Evolutionary conservation across 2,797 vertebrate genomes (phyloP).

Genomic region (Masticophis lateralis): DNA sequence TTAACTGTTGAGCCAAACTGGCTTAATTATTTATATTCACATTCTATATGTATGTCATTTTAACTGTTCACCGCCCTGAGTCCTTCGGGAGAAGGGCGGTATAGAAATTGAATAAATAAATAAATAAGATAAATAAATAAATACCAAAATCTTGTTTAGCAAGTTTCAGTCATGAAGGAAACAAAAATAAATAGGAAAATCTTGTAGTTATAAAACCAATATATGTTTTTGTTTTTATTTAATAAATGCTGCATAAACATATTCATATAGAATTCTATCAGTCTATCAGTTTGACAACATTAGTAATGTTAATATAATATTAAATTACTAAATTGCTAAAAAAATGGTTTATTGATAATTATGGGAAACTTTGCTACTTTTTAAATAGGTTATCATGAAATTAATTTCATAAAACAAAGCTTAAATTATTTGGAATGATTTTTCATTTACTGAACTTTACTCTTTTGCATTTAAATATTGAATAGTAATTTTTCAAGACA

Average conservation of each 20-base stretch:
- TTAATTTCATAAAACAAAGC: neutral
- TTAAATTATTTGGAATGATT: neutral
- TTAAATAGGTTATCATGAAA: neutral
- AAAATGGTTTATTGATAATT: neutral
- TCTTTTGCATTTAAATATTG: neutral
- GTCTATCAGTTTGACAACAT: neutral
- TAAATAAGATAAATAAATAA: too few species aligned
- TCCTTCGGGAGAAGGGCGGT: too few species aligned
- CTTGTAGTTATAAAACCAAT: neutral
- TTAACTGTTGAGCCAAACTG: too few species aligned
- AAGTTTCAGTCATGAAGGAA: neutral
- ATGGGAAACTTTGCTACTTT: neutral
- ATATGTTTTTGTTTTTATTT: neutral
- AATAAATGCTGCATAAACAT: neutral
- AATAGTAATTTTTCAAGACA: neutral
- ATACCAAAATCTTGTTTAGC: neutral
- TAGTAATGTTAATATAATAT: neutral
- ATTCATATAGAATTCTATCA: neutral
- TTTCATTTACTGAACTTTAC: neutral
- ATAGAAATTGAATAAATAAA: too few species aligned
- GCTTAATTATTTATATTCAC: too few species aligned
- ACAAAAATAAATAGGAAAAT: neutral
- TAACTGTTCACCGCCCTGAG: too few species aligned
- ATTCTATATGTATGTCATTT: too few species aligned
- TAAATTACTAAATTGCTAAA: neutral